phyloP scores from a whole-genome alignment of 2,797 vertebrate genomes.

The Myiotriccus ornatus region DNA sequence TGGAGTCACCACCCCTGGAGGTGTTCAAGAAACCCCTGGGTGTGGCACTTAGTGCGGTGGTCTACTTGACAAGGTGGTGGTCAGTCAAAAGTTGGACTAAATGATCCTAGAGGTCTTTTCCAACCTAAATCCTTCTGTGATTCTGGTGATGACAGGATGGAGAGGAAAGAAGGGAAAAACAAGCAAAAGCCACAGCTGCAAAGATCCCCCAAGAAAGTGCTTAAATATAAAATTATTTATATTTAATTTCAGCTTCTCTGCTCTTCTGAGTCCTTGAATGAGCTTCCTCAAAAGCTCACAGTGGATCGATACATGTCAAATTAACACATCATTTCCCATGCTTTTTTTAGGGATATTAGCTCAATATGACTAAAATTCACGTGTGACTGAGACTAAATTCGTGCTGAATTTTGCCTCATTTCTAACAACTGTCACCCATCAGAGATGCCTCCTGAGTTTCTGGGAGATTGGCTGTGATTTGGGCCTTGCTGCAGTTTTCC shows the following conservation, averaged over 20 bases:
- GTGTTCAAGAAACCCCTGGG: not conserved
- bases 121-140: not conserved
- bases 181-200: not conserved
- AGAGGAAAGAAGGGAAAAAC: not conserved
- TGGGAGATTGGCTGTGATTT: fast-evolving
- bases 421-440: not conserved
- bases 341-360: not conserved
- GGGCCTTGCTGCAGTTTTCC: not conserved
- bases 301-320: not conserved
- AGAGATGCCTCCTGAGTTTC: not conserved
- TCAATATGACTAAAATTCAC: not conserved
- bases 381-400: not conserved
- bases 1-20: not conserved
- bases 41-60: not conserved
- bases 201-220: not conserved
- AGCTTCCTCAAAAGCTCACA: not conserved
- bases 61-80: not conserved
- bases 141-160: not conserved
- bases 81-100: not conserved
- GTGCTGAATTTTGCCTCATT: not conserved
- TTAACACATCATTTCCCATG: not conserved
- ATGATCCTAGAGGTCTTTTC: not conserved
- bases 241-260: not conserved
- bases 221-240: not conserved
- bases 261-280: not conserved